Percentiles rank a stretch among this genome's conserved stretches.
These are phyloP conservation scores for Acipenser ruthenus DNA, from an alignment of 2,797 vertebrate species.

Conservation along the genomic window DNA sequence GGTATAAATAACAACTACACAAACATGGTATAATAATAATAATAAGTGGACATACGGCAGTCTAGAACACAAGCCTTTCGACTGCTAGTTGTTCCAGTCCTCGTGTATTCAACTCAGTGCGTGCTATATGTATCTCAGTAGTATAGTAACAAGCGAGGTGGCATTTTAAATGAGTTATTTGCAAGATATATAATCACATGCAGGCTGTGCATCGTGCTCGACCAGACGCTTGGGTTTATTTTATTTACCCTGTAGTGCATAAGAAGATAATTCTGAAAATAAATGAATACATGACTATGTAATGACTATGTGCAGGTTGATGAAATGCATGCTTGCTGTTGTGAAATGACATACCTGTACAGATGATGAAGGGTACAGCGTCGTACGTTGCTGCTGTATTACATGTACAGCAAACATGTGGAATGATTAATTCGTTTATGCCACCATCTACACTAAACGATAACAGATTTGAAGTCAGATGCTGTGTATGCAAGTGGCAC, in stretches of 20 bases:
- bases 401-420: background rate
- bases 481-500: slow-evolving; percentile 34
- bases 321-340: too few species aligned
- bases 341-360: slow-evolving; percentile 3
- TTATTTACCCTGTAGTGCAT: slow-evolving; percentile 20
- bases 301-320: too few species aligned
- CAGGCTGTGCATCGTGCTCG: slow-evolving; percentile 20
- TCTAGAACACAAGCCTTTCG: slow-evolving; percentile 24
- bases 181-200: slow-evolving; percentile 27
- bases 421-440: slow-evolving; percentile 19
- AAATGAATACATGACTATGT: too few species aligned
- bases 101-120: slow-evolving; percentile 33
- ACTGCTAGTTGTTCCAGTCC: slow-evolving; percentile 41
- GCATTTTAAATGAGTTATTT: slow-evolving; percentile 33
- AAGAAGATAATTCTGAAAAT: slow-evolving; percentile 3
- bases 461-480: slow-evolving; percentile 25
- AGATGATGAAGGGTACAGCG: slow-evolving; percentile 7
- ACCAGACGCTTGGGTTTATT: slow-evolving; percentile 11
- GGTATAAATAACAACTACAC: slow-evolving; percentile 11
- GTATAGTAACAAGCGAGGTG: slow-evolving; percentile 42
- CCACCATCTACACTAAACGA: slow-evolving; percentile 23
- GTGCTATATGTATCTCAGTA: slow-evolving; percentile 31
- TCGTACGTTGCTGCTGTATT: background rate
- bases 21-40: slow-evolving; percentile 35
- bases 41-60: slow-evolving; percentile 32